phyloP scores from a whole-genome alignment of 2,888 invertebrate species.

The Monoplex corrugatus region DNA sequence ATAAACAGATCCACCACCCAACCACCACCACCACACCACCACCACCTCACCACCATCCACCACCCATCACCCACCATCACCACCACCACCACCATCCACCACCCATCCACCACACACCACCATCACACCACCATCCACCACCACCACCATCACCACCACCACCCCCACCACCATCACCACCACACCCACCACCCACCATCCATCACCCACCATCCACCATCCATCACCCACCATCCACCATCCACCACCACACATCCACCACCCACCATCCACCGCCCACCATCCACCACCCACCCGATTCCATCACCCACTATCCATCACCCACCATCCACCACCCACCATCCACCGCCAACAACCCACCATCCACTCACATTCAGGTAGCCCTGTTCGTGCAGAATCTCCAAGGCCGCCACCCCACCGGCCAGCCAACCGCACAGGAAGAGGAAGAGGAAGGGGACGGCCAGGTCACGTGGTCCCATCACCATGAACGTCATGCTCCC shows the following conservation, averaged over 20 bases:
- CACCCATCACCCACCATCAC: too few species aligned
- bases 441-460: constrained; percentile 46
- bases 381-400: constrained; percentile 37
- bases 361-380: neutral
- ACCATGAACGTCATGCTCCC: constrained; percentile 27
- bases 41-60: too few species aligned
- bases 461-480: constrained; percentile 47
- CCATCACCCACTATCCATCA: neutral
- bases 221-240: neutral
- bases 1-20: too few species aligned
- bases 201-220: neutral
- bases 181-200: neutral
- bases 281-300: neutral
- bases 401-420: constrained; percentile 22
- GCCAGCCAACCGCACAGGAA: constrained; percentile 42
- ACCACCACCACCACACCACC: too few species aligned
- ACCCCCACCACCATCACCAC: too few species aligned
- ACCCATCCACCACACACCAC: too few species aligned
- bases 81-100: too few species aligned
- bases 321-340: neutral
- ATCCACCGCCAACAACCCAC: neutral
- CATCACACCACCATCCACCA: too few species aligned
- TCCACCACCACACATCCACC: neutral
- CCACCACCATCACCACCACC: too few species aligned
- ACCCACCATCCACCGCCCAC: too few species aligned